Evolutionary conservation across 1,140 invertebrate species (phyloP).

Genomic region (Oryctes rhinoceros): DNA sequence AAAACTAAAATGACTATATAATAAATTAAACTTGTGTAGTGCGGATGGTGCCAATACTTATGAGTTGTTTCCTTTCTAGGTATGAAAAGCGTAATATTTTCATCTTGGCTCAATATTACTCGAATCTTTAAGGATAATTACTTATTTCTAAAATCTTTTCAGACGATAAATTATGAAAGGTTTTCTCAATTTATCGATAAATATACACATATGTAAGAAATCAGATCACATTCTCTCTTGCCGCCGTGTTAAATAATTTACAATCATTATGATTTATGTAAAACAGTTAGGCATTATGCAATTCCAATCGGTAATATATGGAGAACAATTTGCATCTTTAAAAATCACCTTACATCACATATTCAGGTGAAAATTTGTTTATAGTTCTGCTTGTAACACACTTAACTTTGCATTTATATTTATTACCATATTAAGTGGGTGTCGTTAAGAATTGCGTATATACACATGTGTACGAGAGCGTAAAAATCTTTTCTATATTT

Average conservation of each 20-base stretch:
- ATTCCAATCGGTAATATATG: not conserved
- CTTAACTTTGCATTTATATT: not conserved
- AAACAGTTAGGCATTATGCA: not conserved
- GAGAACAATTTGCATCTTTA: constrained; percentile 1
- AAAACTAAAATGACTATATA: too few relatives aligned
- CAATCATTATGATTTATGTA: not conserved
- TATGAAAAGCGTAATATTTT: too few relatives aligned
- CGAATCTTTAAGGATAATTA: too few relatives aligned
- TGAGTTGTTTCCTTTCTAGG: too few relatives aligned
- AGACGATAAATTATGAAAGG: too few relatives aligned
- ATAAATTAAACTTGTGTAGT: too few relatives aligned
- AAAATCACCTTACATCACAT: not conserved
- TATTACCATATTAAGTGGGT: constrained; percentile 10
- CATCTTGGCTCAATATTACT: too few relatives aligned
- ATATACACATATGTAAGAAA: too few relatives aligned
- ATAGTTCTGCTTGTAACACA: not conserved
- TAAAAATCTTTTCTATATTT: constrained; percentile 3
- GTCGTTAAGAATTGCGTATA: not conserved
- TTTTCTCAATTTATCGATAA: too few relatives aligned
- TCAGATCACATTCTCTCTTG: too few relatives aligned
- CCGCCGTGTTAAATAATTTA: not conserved
- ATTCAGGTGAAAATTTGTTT: not conserved
- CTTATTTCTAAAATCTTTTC: too few relatives aligned
- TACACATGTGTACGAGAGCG: not conserved
- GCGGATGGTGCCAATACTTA: too few relatives aligned